A percentile compares a stretch with the other conserved stretches of the same genome.
Evolutionary conservation across 2,797 vertebrate genomes (phyloP).

Genomic region (Phyllotis vaccarum): DNA sequence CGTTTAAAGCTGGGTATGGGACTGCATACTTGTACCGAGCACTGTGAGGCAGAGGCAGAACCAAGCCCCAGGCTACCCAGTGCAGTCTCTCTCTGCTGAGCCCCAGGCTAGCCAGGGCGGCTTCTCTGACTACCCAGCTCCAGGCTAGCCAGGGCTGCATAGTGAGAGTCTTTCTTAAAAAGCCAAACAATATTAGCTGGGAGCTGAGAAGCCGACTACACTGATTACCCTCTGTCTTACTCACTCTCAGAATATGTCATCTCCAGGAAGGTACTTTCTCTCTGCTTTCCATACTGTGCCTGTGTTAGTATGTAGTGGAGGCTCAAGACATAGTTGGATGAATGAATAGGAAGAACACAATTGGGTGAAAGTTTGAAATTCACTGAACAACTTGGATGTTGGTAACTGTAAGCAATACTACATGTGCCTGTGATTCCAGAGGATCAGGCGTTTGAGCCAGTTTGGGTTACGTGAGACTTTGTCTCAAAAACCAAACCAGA

Average conservation of each 20-base stretch:
- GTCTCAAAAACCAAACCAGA: neutral
- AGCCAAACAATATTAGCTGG: neutral
- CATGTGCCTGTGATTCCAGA: neutral
- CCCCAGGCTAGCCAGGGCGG: no score
- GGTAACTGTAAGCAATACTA: neutral
- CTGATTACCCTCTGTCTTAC: neutral
- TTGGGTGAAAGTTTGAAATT: slow-evolving; percentile 7
- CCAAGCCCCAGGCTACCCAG: no score
- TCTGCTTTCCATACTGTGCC: no score
- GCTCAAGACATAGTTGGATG: neutral
- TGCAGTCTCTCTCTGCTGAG: no score
- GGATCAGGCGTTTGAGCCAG: no score
- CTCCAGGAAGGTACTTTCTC: neutral
- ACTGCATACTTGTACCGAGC: neutral
- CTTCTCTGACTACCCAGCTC: no score
- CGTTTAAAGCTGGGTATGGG: neutral
- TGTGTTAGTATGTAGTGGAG: neutral
- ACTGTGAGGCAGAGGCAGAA: neutral
- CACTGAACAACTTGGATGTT: neutral
- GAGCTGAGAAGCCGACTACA: neutral
- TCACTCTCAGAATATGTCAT: neutral
- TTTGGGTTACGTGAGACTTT: neutral
- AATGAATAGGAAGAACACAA: neutral
- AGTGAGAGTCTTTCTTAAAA: neutral
- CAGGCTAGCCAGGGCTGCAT: neutral